Evolutionary conservation across 2,797 vertebrate species (phyloP), one percentile per base, ranked within the genome.

Genomic region (Sternotherus odoratus): DNA sequence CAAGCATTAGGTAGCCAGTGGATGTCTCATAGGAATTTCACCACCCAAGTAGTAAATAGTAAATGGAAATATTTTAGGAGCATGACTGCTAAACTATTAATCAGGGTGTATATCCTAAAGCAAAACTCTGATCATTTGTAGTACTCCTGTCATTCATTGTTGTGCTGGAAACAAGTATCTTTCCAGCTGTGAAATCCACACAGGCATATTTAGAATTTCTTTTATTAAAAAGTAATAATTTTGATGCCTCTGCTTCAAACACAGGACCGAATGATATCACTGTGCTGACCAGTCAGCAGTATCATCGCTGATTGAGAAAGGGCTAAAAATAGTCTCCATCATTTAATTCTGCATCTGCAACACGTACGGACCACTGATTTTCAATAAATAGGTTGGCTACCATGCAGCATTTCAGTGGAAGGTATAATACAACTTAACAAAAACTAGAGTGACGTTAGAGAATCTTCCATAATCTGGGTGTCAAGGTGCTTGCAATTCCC

Each of bases 251-350:
- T 8, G 4, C 88, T 77, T 75, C 81, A 74, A 15, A 75, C 72
- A 75, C 12, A 30, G 43, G 72, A 75, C 12, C 21, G 28, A 77
- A 12, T 0, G 1, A n/a, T 0, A 0, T 36, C 51, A 50, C 2
- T 0, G 0, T 46, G 72, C 6, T 92, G 16, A 80, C 79, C 78
- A 4, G 36, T 49, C 88, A 6, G 8, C 82, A 79, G 1, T 7
- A 4, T 19, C 23, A 54, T 77, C 36, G 1, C 86, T 63, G 80
- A 28, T 86, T 88, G 53, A 51, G 39, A 50, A 69, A 69, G 36
- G 21, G 10, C 53, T 66, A 63, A 77, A 57, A 26, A 81, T 23
- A 4, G 15, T 46, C 46, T 75, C 23, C 77, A 7, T 78, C 1
- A 0, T 21, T 85, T 57, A 6, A 19, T 54, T 91, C 91, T 91